Evolutionary conservation across 1,140 invertebrate species (phyloP).

Genomic region (Drosophila grimshawi): DNA sequence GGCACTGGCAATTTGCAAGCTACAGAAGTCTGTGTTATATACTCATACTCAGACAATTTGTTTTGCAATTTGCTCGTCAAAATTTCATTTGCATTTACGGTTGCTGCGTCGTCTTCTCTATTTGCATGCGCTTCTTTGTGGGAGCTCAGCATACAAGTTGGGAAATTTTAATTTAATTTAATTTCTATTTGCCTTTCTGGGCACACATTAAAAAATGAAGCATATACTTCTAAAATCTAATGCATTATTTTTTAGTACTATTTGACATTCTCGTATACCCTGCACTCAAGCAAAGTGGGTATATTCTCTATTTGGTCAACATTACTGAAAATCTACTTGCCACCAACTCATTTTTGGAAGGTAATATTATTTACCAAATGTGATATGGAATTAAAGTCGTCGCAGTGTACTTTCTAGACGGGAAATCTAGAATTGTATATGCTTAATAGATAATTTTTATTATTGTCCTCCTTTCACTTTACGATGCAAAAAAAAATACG

Average conservation of each 20-base stretch:
- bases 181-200: constrained; percentile 72
- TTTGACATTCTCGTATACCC: background rate
- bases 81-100: constrained; percentile 39
- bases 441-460: background rate
- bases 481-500: background rate
- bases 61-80: constrained; percentile 40
- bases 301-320: no score
- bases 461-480: constrained; percentile 1
- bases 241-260: constrained; percentile 32
- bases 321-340: no score
- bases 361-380: no score
- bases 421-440: background rate
- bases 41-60: constrained; percentile 25
- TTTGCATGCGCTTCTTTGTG: constrained; percentile 44
- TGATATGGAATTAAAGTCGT: background rate
- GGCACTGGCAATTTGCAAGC: constrained; percentile 1
- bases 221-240: constrained; percentile 70
- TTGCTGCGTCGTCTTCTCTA: constrained; percentile 38
- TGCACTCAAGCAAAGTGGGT: no score
- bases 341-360: no score
- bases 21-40: constrained; percentile 5
- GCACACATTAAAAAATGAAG: constrained; percentile 70
- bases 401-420: background rate
- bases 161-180: constrained; percentile 69
- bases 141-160: constrained; percentile 55